phyloP scores from a whole-genome alignment of 2,888 invertebrate species.

The Eupithecia inturbata region DNA sequence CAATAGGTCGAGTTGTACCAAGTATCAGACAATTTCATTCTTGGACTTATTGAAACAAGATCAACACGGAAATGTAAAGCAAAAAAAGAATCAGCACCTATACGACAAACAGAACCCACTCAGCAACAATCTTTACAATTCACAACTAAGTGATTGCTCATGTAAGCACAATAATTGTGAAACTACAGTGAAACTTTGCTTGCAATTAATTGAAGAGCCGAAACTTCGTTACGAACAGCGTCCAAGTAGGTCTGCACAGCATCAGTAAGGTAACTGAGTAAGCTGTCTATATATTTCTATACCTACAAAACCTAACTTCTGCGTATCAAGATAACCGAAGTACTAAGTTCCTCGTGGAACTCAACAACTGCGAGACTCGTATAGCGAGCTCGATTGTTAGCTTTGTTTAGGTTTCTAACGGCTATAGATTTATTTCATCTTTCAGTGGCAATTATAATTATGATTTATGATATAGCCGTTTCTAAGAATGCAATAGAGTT shows the following conservation, averaged over 20 bases:
- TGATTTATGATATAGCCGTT: neutral
- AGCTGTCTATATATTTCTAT: neutral
- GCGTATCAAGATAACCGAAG: neutral
- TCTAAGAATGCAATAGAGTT: neutral
- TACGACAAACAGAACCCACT: neutral
- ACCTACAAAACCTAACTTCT: neutral
- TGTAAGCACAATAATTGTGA: conserved; percentile 35
- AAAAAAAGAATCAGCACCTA: conserved; percentile 14
- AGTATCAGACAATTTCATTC: neutral
- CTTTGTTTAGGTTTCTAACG: neutral
- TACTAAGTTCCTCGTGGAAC: neutral
- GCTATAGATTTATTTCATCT: conserved; percentile 1
- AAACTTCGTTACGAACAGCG: conserved; percentile 49
- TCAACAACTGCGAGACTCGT: conserved; percentile 1
- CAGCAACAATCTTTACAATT: conserved; percentile 2
- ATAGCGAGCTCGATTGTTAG: neutral
- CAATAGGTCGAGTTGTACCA: too few species aligned
- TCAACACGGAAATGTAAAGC: conserved; percentile 18
- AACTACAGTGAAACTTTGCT: conserved; percentile 49
- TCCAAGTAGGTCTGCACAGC: conserved; percentile 14
- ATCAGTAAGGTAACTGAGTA: neutral
- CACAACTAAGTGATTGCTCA: conserved; percentile 31
- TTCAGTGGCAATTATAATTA: neutral
- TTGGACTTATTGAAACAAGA: neutral
- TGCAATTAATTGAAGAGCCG: conserved; percentile 60